Evolutionary conservation across 2,888 invertebrate species (phyloP).

Genomic region (Didymodactylos carnosus): DNA sequence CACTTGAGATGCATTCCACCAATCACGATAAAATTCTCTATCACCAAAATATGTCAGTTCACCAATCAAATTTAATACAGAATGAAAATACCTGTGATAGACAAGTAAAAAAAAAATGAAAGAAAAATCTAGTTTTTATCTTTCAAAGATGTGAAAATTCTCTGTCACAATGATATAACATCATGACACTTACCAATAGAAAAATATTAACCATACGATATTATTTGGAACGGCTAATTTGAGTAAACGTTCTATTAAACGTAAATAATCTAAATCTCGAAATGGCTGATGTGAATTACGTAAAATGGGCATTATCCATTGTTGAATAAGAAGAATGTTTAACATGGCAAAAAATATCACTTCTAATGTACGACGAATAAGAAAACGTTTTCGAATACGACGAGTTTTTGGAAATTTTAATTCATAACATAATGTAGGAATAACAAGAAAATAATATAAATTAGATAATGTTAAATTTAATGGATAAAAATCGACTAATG

Average conservation of each 20-base stretch:
- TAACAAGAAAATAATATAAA: conserved; percentile 71
- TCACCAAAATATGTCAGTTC: conserved; percentile 86
- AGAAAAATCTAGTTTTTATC: too few species aligned
- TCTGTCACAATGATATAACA: too few species aligned
- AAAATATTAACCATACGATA: conserved; percentile 80
- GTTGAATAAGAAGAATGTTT: conserved; percentile 45
- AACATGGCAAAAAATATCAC: not conserved
- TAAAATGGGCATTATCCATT: conserved; percentile 91
- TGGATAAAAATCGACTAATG: conserved; percentile 2
- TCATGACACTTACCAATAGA: too few species aligned
- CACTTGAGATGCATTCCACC: conserved; percentile 55
- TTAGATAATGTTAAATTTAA: conserved; percentile 30
- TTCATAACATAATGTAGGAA: conserved; percentile 92
- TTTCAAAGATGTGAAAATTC: too few species aligned
- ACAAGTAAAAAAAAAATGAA: too few species aligned
- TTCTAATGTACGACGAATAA: conserved; percentile 37
- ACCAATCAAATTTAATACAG: conserved; percentile 71
- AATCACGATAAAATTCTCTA: conserved; percentile 60
- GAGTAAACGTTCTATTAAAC: conserved; percentile 67
- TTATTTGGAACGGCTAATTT: conserved; percentile 84
- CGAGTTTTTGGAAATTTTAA: conserved; percentile 80
- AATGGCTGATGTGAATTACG: conserved; percentile 80
- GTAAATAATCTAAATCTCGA: conserved; percentile 64
- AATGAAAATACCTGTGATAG: conserved; percentile 81
- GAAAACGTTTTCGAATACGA: conserved; percentile 54